A percentile compares a stretch with the other conserved stretches of the same genome.
phyloP scores from a whole-genome alignment of 2,797 vertebrate genomes.

The Morelia viridis region DNA sequence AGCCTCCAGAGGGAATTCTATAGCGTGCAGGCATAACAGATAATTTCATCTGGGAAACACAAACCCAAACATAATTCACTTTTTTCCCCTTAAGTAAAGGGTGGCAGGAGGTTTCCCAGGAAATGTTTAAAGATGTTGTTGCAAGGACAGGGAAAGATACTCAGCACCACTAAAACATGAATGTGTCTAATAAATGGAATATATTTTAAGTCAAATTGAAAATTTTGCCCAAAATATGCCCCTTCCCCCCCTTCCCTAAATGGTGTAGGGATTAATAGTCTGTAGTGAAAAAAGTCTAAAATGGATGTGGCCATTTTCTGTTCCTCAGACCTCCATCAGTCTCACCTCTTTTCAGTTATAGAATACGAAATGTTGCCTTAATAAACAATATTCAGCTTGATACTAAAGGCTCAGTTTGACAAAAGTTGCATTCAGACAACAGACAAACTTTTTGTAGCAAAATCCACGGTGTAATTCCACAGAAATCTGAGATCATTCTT shows the following conservation, averaged over 20 bases:
- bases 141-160: neutral
- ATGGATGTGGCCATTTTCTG: neutral
- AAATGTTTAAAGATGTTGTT: neutral
- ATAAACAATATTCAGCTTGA: slow-evolving; percentile 6
- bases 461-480: neutral
- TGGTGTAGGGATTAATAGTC: neutral
- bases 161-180: neutral
- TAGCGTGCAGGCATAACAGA: neutral
- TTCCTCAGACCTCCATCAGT: neutral
- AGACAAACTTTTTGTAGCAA: neutral
- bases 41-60: neutral
- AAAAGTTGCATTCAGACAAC: neutral
- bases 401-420: neutral
- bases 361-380: neutral
- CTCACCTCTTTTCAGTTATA: neutral
- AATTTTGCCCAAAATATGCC: neutral
- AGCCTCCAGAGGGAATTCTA: slow-evolving; percentile 43
- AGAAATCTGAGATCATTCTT: neutral
- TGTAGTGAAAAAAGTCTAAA: slow-evolving; percentile 12
- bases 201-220: neutral
- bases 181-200: neutral
- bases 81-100: neutral
- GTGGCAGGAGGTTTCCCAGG: neutral
- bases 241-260: neutral
- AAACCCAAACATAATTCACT: neutral